These are phyloP conservation scores for Drosophila equinoxialis DNA, from an alignment of 1,140 invertebrate genomes.

Conservation along the genomic window DNA sequence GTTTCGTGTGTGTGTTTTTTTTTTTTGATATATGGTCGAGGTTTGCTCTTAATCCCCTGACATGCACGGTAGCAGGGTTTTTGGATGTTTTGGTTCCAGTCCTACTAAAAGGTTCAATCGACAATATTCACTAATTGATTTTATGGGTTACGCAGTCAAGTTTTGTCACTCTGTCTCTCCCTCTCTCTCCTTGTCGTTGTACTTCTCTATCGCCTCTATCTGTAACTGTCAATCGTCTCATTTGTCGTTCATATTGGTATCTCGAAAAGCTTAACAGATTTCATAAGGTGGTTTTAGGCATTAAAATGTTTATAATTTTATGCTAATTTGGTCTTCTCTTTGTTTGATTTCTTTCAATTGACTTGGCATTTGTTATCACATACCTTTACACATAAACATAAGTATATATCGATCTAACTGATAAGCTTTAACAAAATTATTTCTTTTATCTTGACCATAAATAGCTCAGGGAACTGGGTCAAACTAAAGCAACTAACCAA, in stretches of 20 bases:
- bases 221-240: slow-evolving; percentile 38
- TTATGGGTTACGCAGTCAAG: slow-evolving; percentile 24
- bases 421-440: slow-evolving; percentile 46
- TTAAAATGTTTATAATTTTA: slow-evolving; percentile 68
- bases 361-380: slow-evolving; percentile 68
- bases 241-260: slow-evolving; percentile 55
- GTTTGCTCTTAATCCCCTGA: slow-evolving; percentile 35
- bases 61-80: slow-evolving; percentile 45
- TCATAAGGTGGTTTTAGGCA: slow-evolving; percentile 24
- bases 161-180: slow-evolving; percentile 1
- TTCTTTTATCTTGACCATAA: slow-evolving; percentile 34
- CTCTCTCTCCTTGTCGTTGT: background rate
- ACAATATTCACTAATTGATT: slow-evolving; percentile 52
- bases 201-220: slow-evolving; percentile 5
- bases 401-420: slow-evolving; percentile 55
- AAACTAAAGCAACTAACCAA: slow-evolving; percentile 15
- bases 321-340: slow-evolving; percentile 58
- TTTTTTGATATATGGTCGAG: slow-evolving; percentile 40
- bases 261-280: slow-evolving; percentile 40
- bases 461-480: slow-evolving; percentile 69
- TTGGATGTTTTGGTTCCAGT: background rate
- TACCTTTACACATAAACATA: background rate
- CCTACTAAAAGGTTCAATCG: background rate
- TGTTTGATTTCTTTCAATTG: slow-evolving; percentile 48
- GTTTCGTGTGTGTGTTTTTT: slow-evolving; percentile 29